Conservation (phyloP, 1,140 invertebrate genomes). For the Grapholita molesta region DNA sequence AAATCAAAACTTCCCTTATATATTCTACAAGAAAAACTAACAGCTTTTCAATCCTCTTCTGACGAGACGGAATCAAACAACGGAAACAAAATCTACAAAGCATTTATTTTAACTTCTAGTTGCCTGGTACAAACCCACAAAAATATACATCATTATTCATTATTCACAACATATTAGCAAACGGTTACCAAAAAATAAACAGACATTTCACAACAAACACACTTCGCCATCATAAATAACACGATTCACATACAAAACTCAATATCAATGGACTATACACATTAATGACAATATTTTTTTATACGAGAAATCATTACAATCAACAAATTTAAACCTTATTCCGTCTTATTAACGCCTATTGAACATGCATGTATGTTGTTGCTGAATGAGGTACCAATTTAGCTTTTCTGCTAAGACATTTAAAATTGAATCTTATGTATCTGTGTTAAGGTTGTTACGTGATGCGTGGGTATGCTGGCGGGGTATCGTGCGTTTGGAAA, state of each 20-base stretch:
- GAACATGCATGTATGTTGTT: background rate
- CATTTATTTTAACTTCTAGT: too few species aligned
- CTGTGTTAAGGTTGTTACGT: background rate
- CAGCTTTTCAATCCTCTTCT: too few species aligned
- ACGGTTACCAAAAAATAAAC: background rate
- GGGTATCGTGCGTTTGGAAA: background rate
- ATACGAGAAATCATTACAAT: background rate
- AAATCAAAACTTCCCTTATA: too few species aligned
- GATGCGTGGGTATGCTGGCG: background rate
- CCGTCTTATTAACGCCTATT: background rate
- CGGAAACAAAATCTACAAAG: too few species aligned
- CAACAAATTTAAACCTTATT: background rate
- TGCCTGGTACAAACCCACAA: background rate
- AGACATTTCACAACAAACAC: background rate
- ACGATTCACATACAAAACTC: background rate
- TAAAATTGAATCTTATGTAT: background rate
- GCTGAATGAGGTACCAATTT: background rate
- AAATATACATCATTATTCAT: background rate
- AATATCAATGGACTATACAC: background rate
- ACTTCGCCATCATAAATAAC: background rate
- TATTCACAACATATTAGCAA: background rate
- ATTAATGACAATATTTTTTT: background rate
- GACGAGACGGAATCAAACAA: too few species aligned
- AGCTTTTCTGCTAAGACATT: background rate
- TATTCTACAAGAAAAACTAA: too few species aligned